Evolutionary conservation across 1,140 invertebrate genomes (phyloP).

Genomic region (Phortica variegata): DNA sequence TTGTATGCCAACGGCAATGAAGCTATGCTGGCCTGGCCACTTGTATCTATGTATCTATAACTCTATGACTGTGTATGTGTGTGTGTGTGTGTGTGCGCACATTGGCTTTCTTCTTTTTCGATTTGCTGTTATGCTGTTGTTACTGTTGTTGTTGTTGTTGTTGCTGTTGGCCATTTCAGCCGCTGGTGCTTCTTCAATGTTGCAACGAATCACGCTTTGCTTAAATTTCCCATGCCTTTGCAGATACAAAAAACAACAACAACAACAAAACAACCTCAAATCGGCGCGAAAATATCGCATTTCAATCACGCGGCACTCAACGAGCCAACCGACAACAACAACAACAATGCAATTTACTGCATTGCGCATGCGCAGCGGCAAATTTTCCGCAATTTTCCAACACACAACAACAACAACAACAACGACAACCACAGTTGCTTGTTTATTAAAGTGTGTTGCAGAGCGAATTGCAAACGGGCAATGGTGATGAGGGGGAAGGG

Average conservation of each 20-base stretch:
- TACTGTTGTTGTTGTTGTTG: too few species aligned
- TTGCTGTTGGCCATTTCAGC: too few species aligned
- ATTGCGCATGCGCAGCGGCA: conserved; percentile 23
- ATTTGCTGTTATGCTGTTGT: too few species aligned
- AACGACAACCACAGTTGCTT: conserved; percentile 33
- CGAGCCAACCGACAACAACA: conserved; percentile 20
- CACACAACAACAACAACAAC: conserved; percentile 6
- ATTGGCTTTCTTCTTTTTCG: too few species aligned
- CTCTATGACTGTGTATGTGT: too few species aligned
- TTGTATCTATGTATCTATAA: too few species aligned
- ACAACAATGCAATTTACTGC: conserved; percentile 37
- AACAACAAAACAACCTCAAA: conserved; percentile 27
- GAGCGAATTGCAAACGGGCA: conserved; percentile 21
- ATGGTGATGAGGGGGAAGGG: conserved; percentile 36
- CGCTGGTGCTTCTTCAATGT: too few species aligned
- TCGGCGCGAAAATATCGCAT: conserved; percentile 54
- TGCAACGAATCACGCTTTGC: too few species aligned
- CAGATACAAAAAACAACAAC: conserved; percentile 2
- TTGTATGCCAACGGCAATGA: too few species aligned
- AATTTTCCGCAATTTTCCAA: conserved; percentile 24
- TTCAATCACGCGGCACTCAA: conserved; percentile 47
- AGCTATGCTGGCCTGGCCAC: too few species aligned
- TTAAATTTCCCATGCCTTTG: background rate
- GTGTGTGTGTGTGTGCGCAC: too few species aligned
- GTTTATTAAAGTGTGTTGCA: conserved; percentile 42